Conservation (phyloP, 2,888 invertebrate genomes). For the Stenodema calcarata region DNA sequence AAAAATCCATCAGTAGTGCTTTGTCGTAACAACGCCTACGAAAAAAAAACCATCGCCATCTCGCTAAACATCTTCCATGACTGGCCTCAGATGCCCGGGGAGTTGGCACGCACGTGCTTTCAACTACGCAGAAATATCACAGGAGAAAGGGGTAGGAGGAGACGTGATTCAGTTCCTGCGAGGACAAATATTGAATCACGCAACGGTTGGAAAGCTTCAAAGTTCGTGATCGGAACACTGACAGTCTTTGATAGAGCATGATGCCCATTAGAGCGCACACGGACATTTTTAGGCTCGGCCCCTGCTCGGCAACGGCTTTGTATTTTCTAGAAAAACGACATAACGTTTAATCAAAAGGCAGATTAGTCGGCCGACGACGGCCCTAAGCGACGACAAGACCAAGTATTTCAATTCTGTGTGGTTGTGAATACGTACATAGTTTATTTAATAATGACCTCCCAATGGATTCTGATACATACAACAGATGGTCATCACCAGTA, state of each 20-base stretch:
- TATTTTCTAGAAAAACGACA: no score
- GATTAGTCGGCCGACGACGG: no score
- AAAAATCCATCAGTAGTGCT: no score
- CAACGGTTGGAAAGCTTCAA: background rate
- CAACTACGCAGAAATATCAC: background rate
- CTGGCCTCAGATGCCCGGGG: background rate
- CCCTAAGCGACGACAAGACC: no score
- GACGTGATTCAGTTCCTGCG: background rate
- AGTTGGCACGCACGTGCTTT: background rate
- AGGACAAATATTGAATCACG: conserved; percentile 2
- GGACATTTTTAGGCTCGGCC: background rate
- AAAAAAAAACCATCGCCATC: background rate
- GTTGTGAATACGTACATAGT: no score
- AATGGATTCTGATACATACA: no score
- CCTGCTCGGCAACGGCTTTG: no score
- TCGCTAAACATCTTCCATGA: background rate
- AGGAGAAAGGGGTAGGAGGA: background rate
- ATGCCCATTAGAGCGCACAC: background rate
- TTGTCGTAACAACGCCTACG: no score
- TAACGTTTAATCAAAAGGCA: no score
- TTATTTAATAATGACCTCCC: no score
- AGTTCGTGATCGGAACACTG: background rate
- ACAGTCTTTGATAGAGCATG: background rate
- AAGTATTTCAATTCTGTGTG: no score
- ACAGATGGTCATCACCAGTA: no score